Conservation (phyloP, 2,797 vertebrate species). For the Xenentodon cancila region DNA sequence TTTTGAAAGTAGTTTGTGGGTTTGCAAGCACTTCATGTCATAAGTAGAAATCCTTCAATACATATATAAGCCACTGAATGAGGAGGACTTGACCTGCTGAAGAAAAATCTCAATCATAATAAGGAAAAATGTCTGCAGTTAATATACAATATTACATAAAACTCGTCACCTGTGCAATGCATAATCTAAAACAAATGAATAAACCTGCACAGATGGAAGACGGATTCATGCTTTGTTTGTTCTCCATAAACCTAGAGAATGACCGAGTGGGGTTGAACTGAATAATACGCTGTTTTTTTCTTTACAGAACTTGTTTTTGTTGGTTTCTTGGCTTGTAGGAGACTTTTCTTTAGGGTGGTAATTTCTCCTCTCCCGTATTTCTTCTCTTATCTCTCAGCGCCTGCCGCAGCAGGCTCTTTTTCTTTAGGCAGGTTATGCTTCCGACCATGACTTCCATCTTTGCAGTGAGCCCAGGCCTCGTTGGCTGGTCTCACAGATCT, state of each 20-base stretch:
- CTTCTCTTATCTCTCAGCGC: constrained; percentile 51
- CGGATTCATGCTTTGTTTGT: background rate
- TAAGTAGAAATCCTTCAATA: constrained; percentile 27
- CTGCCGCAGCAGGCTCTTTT: constrained; percentile 24
- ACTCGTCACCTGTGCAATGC: background rate
- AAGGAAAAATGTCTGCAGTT: background rate
- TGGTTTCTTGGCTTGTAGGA: constrained; percentile 12
- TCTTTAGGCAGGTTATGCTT: constrained; percentile 52
- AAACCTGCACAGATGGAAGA: background rate
- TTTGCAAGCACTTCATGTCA: constrained; percentile 38
- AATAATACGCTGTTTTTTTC: constrained; percentile 1
- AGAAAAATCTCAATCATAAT: background rate
- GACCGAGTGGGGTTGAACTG: background rate
- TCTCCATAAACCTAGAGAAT: constrained; percentile 18
- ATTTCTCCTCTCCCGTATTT: constrained; percentile 46
- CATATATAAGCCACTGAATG: constrained; percentile 47
- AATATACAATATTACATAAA: background rate
- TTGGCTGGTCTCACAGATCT: constrained; percentile 42
- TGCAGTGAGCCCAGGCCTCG: constrained; percentile 37
- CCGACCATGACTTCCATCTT: constrained; percentile 50
- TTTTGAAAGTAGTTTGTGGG: constrained; percentile 40
- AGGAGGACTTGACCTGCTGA: background rate
- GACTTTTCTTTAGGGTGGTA: constrained; percentile 23
- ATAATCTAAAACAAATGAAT: background rate
- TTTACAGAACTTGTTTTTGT: background rate